Evolutionary conservation across 2,888 invertebrate species (phyloP), one percentile per base, ranked within the genome.

Genomic region (Azorinus chamasolen): DNA sequence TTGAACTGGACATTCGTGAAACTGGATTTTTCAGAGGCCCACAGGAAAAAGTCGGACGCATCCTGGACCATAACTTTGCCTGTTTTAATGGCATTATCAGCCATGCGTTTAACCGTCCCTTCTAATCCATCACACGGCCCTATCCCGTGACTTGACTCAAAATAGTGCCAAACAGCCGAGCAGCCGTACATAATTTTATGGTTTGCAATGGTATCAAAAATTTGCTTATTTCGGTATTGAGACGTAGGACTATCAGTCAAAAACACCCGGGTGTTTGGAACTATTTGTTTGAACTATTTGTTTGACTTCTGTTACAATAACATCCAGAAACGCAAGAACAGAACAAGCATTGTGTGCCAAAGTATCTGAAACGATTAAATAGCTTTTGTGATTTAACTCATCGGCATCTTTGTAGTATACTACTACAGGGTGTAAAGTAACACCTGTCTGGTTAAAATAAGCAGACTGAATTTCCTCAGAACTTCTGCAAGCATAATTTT

Each of bases 361-460:
- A 45, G 46, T 58, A 50, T 79, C 59, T n/a, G 76, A 65, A 10
- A 75, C 43, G 45, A 59, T 37, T 10, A 70, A 54, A 39, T 64
- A 8, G 32, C 54, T 69, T 24, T 55, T 48, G 58, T 74, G 74
- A 1, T 39, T 18, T 6, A 75, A 39, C 2, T 43, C 45, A 8
- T 20, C 41, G 27, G n/a, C 14, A 6, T 69, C 58, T 51, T 24
- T 61, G 24, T 39, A 73, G 57, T 82, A 79, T 18, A 75, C 2
- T 1, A 83, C 81, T 27, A 72, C 62, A 6, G 81, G 79, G 55
- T 82, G 83, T 14, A 83, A 22, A 8, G 79, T 79, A 2, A 77
- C 70, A 16, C 25, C 25, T 1, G 66, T 62, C 45, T 77, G 59
- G 37, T 62, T 68, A 32, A 58, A 79, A 54, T 78, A 66, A 6